phyloP scores from a whole-genome alignment of 2,888 invertebrate species.

The Ditula angustiorana region DNA sequence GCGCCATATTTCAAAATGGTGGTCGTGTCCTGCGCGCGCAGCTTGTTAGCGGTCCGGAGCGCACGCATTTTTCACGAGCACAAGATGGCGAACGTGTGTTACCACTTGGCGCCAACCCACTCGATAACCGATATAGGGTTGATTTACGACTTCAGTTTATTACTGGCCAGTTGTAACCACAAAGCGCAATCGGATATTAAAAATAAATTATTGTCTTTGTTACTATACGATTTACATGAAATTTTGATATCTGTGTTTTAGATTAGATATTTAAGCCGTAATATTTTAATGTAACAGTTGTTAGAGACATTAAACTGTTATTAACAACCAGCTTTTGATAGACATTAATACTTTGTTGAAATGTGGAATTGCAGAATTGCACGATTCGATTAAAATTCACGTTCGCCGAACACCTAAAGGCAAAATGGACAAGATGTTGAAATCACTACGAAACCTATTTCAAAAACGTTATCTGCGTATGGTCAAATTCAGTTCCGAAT shows the following conservation, averaged over 20 bases:
- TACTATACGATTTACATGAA: conserved; percentile 3
- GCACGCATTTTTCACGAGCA: conserved; percentile 60
- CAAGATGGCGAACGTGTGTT: conserved; percentile 58
- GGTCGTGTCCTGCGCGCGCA: conserved; percentile 43
- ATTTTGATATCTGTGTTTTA: conserved; percentile 13
- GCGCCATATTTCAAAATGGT: conserved; percentile 62
- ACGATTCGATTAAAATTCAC: conserved; percentile 8
- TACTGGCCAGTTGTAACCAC: conserved; percentile 45
- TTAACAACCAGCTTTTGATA: conserved; percentile 4
- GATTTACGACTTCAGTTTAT: conserved; percentile 65
- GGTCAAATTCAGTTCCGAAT: too few relatives aligned
- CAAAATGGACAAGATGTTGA: neutral
- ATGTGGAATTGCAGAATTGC: conserved; percentile 15
- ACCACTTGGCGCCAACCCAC: conserved; percentile 64
- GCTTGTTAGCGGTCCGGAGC: conserved; percentile 59
- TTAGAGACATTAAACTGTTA: conserved; percentile 19
- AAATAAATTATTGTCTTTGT: conserved; percentile 54
- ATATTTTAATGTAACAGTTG: conserved; percentile 36
- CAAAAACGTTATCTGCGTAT: too few relatives aligned
- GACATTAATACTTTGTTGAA: conserved; percentile 16
- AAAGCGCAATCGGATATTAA: conserved; percentile 52
- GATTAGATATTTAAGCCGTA: conserved; percentile 12
- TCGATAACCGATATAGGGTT: conserved; percentile 58
- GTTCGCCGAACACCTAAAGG: neutral
- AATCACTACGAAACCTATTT: neutral